Conservation (phyloP, 1,140 invertebrate species). For the Physella acuta region DNA sequence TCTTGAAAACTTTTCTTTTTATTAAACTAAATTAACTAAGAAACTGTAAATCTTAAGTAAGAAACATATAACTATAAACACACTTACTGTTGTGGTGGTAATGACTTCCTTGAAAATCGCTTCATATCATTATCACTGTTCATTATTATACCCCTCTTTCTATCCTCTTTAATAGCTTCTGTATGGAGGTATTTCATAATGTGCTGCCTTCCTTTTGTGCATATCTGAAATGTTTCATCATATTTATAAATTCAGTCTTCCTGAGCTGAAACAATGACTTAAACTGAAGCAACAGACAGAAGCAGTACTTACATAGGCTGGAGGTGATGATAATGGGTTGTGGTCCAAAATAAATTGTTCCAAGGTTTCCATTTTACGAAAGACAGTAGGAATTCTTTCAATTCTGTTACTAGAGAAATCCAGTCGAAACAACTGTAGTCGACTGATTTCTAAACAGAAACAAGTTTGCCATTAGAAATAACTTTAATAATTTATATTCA, state of each 20-base stretch:
- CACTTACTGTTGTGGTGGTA: constrained; percentile 45
- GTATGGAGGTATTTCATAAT: constrained; percentile 92
- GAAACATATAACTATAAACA: too few species aligned
- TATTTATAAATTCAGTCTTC: too few species aligned
- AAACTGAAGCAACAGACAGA: not conserved
- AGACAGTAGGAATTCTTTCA: constrained; percentile 79
- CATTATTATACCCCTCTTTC: constrained; percentile 49
- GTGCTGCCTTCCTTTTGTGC: constrained; percentile 85
- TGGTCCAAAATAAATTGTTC: constrained; percentile 79
- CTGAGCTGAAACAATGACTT: too few species aligned
- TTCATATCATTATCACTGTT: constrained; percentile 54
- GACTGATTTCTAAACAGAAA: constrained; percentile 73
- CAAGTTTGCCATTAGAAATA: not conserved
- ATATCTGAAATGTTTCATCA: too few species aligned
- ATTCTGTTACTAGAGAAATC: constrained; percentile 88
- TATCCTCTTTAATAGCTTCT: constrained; percentile 72
- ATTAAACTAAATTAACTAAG: too few species aligned
- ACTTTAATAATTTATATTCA: too few species aligned
- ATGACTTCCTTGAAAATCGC: constrained; percentile 60
- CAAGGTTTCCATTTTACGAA: constrained; percentile 78
- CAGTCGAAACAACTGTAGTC: constrained; percentile 71
- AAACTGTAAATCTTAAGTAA: too few species aligned
- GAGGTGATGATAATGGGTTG: constrained; percentile 86
- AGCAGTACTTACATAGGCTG: constrained; percentile 77
- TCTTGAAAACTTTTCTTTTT: too few species aligned